Evolutionary conservation across 1,140 invertebrate species (phyloP).

Genomic region (Wasmannia auropunctata): DNA sequence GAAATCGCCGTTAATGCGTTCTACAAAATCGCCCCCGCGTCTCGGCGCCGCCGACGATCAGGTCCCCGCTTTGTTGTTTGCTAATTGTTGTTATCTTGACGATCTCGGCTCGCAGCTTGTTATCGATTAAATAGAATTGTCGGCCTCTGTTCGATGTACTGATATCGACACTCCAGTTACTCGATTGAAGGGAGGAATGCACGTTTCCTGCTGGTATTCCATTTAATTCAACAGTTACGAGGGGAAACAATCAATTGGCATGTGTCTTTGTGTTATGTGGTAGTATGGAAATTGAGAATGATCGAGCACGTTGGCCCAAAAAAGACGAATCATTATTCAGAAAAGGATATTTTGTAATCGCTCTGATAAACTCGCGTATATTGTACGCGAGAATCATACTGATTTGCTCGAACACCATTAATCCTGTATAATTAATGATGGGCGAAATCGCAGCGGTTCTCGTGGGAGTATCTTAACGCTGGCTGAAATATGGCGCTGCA

Average conservation of each 20-base stretch:
- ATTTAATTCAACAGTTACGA: neutral
- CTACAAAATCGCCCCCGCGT: constrained; percentile 25
- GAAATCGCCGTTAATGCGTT: constrained; percentile 60
- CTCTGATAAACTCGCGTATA: neutral
- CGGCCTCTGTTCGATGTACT: neutral
- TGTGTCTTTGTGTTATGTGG: neutral
- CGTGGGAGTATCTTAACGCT: constrained; percentile 67
- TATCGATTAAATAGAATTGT: neutral
- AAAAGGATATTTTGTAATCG: constrained; percentile 4
- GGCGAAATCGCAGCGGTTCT: constrained; percentile 66
- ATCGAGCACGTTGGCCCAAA: neutral
- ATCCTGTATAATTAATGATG: neutral
- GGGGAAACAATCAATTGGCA: neutral
- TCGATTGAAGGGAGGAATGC: neutral
- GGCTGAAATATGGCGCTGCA: constrained; percentile 67
- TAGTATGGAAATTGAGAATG: neutral
- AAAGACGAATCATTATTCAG: neutral
- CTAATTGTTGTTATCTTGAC: constrained; percentile 16
- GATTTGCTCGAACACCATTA: neutral
- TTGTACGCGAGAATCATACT: neutral
- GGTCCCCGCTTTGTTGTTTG: constrained; percentile 8
- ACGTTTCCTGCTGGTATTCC: neutral
- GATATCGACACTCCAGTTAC: neutral
- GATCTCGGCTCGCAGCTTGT: neutral
- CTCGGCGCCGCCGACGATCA: neutral